These are phyloP conservation scores for Drepana arcuata DNA, from an alignment of 1,140 invertebrate species.

Conservation along the genomic window DNA sequence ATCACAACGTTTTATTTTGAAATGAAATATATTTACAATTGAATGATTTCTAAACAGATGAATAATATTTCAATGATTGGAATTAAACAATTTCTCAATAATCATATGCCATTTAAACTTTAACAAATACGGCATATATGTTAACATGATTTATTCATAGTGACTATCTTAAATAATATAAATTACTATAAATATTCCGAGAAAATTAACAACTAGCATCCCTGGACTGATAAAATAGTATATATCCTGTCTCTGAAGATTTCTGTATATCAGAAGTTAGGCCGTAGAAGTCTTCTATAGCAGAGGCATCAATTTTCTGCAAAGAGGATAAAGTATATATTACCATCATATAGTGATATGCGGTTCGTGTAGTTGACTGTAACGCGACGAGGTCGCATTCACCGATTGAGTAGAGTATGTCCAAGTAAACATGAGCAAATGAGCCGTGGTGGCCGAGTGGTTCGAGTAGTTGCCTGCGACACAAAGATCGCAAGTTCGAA, in stretches of 20 bases:
- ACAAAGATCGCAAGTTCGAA: too few species aligned
- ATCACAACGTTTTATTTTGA: constrained; percentile 52
- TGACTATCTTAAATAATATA: constrained; percentile 48
- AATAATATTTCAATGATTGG: constrained; percentile 39
- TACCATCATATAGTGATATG: too few species aligned
- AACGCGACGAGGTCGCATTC: too few species aligned
- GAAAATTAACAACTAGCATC: constrained; percentile 76
- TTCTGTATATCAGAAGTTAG: constrained; percentile 98
- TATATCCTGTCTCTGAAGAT: constrained; percentile 99
- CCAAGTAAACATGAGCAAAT: too few species aligned
- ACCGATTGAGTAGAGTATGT: too few species aligned
- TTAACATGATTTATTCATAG: constrained; percentile 45
- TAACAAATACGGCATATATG: constrained; percentile 57
- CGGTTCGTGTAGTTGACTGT: too few species aligned
- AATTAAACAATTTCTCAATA: constrained; percentile 50
- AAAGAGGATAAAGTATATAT: too few species aligned
- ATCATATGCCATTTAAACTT: constrained; percentile 59
- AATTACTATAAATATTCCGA: constrained; percentile 48
- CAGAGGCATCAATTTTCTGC: constrained; percentile 98
- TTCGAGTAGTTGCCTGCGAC: too few species aligned
- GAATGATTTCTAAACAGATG: constrained; percentile 39
- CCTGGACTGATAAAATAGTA: constrained; percentile 98
- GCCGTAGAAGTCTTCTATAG: constrained; percentile 99
- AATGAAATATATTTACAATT: constrained; percentile 56
- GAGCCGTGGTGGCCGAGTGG: too few species aligned